Percentiles rank a stretch among this genome's conserved stretches.
Evolutionary conservation across 2,113 vertebrate species (phyloP).

Genomic region (Ivindomyrus marchei): DNA sequence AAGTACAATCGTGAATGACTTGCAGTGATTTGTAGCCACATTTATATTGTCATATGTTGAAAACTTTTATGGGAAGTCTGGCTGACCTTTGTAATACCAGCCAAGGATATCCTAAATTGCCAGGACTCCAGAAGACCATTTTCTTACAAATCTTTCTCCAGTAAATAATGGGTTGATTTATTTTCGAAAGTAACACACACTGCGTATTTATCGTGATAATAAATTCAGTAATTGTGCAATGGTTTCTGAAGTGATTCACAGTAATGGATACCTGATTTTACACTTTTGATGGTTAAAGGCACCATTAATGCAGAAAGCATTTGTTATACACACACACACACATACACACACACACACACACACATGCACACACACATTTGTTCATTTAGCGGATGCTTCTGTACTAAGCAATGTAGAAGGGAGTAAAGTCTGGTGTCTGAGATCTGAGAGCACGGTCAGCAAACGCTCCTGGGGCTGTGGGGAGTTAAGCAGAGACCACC

Average conservation of each 20-base stretch:
- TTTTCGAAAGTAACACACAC: background rate
- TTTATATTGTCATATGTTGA: background rate
- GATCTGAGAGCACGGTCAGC: background rate
- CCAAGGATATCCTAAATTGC: background rate
- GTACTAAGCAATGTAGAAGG: background rate
- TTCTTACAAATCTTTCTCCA: background rate
- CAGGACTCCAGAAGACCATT: background rate
- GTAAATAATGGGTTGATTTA: background rate
- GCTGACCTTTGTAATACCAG: background rate
- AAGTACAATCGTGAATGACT: background rate
- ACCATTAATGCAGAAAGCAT: background rate
- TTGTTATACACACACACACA: background rate
- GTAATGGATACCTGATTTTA: background rate
- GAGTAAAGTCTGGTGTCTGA: background rate
- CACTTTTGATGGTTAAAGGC: background rate
- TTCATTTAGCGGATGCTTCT: background rate
- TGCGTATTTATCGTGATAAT: background rate
- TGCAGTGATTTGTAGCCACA: background rate
- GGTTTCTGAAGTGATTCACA: background rate
- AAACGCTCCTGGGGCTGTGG: background rate
- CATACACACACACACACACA: background rate
- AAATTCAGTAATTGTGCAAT: background rate
- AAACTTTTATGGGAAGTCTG: background rate
- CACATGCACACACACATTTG: background rate
- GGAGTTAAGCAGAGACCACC: background rate